Conservation (phyloP, 2,797 vertebrate species). For the Hoplostethus mediterraneus region DNA sequence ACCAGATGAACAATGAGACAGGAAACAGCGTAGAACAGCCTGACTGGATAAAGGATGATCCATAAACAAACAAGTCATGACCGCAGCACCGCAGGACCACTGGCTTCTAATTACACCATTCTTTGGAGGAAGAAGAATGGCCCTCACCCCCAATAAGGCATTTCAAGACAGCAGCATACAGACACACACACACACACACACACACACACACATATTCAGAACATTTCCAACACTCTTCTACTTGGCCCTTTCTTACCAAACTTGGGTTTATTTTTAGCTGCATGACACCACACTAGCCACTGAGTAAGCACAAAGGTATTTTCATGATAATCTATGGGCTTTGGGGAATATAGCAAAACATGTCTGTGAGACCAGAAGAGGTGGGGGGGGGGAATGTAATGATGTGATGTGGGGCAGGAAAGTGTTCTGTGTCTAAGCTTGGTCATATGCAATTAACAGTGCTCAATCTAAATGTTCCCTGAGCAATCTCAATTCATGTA, state of each 20-base stretch:
- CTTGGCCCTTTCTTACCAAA: conserved; percentile 71
- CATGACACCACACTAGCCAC: conserved; percentile 72
- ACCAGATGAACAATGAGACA: conserved; percentile 66
- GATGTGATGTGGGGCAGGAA: conserved; percentile 11
- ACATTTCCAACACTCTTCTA: conserved; percentile 22
- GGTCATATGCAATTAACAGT: conserved; percentile 18
- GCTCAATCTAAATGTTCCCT: background rate
- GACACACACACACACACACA: conserved; percentile 22
- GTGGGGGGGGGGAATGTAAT: conserved; percentile 14
- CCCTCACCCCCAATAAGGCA: conserved; percentile 24
- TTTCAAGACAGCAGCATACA: conserved; percentile 57
- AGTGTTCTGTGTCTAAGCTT: conserved; percentile 9
- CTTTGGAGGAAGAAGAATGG: conserved; percentile 36
- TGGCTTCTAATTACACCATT: conserved; percentile 60
- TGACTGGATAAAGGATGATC: conserved; percentile 45
- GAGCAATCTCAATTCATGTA: background rate
- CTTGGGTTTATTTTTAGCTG: conserved; percentile 80
- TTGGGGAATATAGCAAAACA: conserved; percentile 70
- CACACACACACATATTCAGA: conserved; percentile 8
- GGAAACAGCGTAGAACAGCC: conserved; percentile 43
- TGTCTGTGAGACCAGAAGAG: conserved; percentile 43
- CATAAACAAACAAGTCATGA: conserved; percentile 46
- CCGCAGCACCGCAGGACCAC: conserved; percentile 50
- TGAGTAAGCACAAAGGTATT: conserved; percentile 82
- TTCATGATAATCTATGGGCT: conserved; percentile 78